These are phyloP conservation scores for Poecile montanus DNA, from an alignment of 2,797 vertebrate species.

Conservation along the genomic window DNA sequence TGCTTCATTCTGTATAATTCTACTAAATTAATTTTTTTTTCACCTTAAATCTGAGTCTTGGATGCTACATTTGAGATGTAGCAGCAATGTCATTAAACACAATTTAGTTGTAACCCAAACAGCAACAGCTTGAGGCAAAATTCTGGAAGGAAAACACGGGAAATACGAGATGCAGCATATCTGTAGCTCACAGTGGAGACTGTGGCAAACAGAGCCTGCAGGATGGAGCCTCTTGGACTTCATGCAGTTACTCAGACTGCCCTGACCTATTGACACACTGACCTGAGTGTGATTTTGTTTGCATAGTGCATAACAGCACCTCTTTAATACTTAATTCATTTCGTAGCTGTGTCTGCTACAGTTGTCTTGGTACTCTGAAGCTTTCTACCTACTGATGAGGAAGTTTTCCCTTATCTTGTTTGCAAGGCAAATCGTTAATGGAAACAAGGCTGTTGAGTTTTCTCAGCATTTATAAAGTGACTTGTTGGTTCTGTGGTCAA, in stretches of 20 bases:
- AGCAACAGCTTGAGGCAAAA: background rate
- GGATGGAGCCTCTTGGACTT: background rate
- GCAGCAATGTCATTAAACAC: background rate
- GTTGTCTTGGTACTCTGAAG: background rate
- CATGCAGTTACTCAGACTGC: background rate
- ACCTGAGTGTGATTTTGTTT: background rate
- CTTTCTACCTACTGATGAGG: background rate
- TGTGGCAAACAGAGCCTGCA: background rate
- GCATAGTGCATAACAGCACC: background rate
- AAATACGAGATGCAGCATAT: accelerated
- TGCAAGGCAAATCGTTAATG: background rate
- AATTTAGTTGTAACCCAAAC: background rate
- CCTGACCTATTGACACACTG: background rate
- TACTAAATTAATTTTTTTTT: background rate
- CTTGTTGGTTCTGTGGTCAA: background rate
- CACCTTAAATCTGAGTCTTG: background rate
- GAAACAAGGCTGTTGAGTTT: background rate
- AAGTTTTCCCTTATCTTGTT: background rate
- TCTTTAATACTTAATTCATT: background rate
- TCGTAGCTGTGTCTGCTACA: background rate
- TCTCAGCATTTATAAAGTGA: background rate
- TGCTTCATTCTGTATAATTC: background rate
- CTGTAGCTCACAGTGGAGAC: background rate
- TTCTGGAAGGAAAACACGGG: background rate
- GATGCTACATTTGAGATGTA: background rate